Evolutionary conservation across 2,113 vertebrate species (phyloP).

Genomic region (Perognathus longimembris): DNA sequence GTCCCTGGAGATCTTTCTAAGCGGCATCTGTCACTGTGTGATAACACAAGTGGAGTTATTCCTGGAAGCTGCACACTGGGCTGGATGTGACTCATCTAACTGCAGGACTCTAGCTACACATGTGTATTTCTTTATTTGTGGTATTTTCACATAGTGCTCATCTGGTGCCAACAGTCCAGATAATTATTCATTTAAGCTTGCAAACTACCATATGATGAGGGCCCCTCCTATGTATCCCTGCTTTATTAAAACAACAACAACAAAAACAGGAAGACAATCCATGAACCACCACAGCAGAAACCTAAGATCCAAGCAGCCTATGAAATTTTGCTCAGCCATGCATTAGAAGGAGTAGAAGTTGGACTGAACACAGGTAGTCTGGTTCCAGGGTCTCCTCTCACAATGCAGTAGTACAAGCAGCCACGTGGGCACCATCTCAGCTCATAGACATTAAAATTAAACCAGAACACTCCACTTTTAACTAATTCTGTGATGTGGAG

Average conservation of each 20-base stretch:
- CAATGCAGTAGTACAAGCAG: not conserved
- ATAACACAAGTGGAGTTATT: not conserved
- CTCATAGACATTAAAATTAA: not conserved
- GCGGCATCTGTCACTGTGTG: not conserved
- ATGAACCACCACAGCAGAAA: not conserved
- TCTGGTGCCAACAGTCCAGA: not conserved
- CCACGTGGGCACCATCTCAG: not conserved
- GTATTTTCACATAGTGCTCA: not conserved
- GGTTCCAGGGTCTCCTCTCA: not conserved
- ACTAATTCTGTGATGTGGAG: not conserved
- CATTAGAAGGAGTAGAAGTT: not conserved
- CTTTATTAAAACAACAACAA: not conserved
- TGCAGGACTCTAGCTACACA: not conserved
- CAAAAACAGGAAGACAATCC: not conserved
- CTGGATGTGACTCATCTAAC: not conserved
- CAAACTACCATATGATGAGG: not conserved
- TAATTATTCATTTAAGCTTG: not conserved
- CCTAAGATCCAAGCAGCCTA: not conserved
- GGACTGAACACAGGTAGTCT: not conserved
- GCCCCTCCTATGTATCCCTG: not conserved
- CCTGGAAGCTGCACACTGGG: not conserved
- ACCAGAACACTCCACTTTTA: not conserved
- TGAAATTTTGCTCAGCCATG: not conserved
- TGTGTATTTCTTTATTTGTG: not conserved
- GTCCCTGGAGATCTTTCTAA: not conserved